Percentiles rank a stretch among this genome's conserved stretches.
Evolutionary conservation across 2,888 invertebrate genomes (phyloP).

Genomic region (Athalia rosae): DNA sequence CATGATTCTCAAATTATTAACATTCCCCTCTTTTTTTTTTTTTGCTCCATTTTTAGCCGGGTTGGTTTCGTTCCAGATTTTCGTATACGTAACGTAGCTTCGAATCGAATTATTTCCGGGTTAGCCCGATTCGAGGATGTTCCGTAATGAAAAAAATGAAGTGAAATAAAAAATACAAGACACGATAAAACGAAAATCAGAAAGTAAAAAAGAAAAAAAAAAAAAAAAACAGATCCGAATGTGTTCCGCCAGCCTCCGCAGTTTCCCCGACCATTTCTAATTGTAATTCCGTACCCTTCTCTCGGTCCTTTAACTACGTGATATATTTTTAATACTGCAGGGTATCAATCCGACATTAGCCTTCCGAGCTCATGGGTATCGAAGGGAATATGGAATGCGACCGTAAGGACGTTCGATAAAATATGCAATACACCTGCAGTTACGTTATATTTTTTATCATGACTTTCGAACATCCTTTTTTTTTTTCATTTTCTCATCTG

Average conservation of each 20-base stretch:
- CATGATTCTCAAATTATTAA: no score
- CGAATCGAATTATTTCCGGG: constrained; percentile 2
- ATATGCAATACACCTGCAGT: constrained; percentile 8
- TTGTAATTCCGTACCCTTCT: constrained; percentile 60
- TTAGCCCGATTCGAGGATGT: neutral
- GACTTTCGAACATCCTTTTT: no score
- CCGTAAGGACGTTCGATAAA: constrained; percentile 4
- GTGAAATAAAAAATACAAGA: neutral
- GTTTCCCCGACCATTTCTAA: constrained; percentile 46
- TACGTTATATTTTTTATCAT: no score
- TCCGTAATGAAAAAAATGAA: neutral
- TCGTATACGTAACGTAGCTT: no score
- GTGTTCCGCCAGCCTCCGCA: constrained; percentile 55
- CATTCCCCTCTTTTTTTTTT: no score
- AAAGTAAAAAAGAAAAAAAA: neutral
- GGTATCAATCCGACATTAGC: constrained; percentile 64
- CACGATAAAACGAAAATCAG: neutral
- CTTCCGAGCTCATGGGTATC: constrained; percentile 9
- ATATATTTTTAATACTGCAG: constrained; percentile 65
- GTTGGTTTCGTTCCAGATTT: neutral
- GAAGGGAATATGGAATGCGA: constrained; percentile 8
- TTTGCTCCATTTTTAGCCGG: neutral
- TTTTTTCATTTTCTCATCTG: no score
- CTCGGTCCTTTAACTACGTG: constrained; percentile 54
- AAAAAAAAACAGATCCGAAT: constrained; percentile 54